Conservation (phyloP, 2,888 invertebrate genomes). For the Nephrotoma guestfalica region DNA sequence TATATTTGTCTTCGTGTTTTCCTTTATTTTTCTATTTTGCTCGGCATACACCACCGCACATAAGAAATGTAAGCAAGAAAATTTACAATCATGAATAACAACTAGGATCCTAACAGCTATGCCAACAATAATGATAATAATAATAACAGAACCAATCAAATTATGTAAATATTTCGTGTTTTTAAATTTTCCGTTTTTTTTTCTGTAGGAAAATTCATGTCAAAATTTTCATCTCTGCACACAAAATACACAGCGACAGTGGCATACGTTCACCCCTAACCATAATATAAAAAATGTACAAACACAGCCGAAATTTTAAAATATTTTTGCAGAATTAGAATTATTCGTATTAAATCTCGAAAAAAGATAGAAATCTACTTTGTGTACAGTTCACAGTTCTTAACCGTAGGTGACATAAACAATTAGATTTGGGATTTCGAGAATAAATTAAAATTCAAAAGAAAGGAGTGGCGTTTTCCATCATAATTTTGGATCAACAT, state of each 20-base stretch:
- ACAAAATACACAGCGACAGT: neutral
- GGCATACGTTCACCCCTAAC: neutral
- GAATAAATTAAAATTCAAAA: too few relatives aligned
- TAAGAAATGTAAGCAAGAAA: neutral
- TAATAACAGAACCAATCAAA: neutral
- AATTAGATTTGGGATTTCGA: neutral
- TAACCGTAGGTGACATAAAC: neutral
- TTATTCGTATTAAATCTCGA: neutral
- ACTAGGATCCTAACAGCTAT: neutral
- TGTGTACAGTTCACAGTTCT: neutral
- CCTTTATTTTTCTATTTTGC: neutral
- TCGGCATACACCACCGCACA: neutral
- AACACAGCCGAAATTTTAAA: neutral
- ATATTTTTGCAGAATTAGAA: neutral
- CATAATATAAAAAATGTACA: neutral
- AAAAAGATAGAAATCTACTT: neutral
- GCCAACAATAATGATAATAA: neutral
- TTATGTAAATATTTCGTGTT: neutral
- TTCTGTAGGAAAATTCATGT: neutral
- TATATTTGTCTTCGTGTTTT: neutral
- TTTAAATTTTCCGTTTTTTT: neutral
- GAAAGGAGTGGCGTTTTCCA: too few relatives aligned
- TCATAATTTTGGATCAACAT: too few relatives aligned
- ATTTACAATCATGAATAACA: neutral
- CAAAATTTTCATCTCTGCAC: neutral